Evolutionary conservation across 2,113 vertebrate genomes (phyloP).

Genomic region (Sapayoa aenigma): DNA sequence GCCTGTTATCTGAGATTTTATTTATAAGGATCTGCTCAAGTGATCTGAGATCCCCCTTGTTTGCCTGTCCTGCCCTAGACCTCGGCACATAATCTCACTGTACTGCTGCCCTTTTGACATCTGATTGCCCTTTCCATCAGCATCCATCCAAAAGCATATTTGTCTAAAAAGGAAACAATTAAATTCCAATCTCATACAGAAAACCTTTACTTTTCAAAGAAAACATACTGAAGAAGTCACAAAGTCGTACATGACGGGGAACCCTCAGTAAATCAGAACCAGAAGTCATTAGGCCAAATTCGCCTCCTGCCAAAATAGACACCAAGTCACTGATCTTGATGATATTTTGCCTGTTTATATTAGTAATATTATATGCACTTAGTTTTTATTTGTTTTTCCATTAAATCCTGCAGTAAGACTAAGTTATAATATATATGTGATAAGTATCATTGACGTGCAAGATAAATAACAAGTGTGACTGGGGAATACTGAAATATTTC

Average conservation of each 20-base stretch:
- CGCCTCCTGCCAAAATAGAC: conserved; percentile 1
- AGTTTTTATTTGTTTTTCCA: conserved; percentile 27
- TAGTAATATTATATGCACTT: not conserved
- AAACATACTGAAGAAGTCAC: conserved; percentile 61
- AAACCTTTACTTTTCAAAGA: conserved; percentile 71
- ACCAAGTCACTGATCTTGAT: not conserved
- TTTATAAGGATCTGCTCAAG: conserved; percentile 54
- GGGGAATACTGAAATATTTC: not conserved
- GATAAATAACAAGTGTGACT: not conserved
- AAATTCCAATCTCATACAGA: conserved; percentile 73
- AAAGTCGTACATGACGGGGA: not conserved
- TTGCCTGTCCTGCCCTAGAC: conserved; percentile 68
- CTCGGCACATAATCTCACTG: conserved; percentile 65
- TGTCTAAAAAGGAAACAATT: conserved; percentile 84
- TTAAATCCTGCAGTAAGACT: not conserved
- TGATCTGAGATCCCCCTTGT: conserved; percentile 56
- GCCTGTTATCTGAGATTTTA: conserved; percentile 63
- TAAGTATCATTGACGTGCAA: not conserved
- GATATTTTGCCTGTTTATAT: not conserved
- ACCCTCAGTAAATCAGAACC: conserved; percentile 28
- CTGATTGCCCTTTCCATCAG: conserved; percentile 72
- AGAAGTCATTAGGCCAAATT: conserved; percentile 10
- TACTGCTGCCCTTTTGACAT: conserved; percentile 66
- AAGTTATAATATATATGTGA: not conserved
- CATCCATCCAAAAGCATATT: conserved; percentile 76